Conservation (phyloP, 92 coral and sea anemone species). For the Muricea muricata region DNA sequence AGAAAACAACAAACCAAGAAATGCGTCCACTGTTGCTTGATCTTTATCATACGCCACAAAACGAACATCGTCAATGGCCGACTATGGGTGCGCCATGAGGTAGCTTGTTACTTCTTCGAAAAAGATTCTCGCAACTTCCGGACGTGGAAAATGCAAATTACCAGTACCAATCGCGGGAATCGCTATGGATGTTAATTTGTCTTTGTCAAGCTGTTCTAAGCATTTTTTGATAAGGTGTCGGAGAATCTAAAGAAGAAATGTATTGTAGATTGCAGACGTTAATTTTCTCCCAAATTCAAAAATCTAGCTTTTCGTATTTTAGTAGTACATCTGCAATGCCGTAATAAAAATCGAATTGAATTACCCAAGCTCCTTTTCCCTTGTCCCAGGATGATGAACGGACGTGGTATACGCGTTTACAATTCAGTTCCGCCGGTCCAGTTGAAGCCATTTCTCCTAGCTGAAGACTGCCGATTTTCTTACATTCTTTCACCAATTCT, state of each 20-base stretch:
- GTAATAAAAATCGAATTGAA: no score
- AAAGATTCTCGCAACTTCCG: conserved; percentile 60
- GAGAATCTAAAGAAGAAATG: conserved; percentile 21
- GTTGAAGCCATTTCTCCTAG: conserved; percentile 25
- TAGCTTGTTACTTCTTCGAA: conserved; percentile 40
- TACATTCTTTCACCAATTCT: conserved; percentile 22
- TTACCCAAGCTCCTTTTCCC: conserved; percentile 11
- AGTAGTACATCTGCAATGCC: no score
- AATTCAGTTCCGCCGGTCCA: conserved; percentile 28
- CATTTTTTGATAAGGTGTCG: conserved; percentile 48
- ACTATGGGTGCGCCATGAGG: background rate
- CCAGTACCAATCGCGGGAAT: conserved; percentile 55
- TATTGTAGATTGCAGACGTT: background rate
- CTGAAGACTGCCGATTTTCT: conserved; percentile 1
- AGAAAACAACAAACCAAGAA: background rate
- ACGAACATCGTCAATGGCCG: conserved; percentile 8
- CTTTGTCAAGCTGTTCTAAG: conserved; percentile 60
- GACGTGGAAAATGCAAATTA: conserved; percentile 25
- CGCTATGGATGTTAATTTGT: conserved; percentile 61
- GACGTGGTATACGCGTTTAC: conserved; percentile 40
- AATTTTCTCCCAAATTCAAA: no score
- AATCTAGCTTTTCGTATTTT: no score
- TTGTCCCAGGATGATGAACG: conserved; percentile 28
- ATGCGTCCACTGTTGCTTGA: conserved; percentile 9
- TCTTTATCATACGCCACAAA: conserved; percentile 14